A percentile compares a stretch with the other conserved stretches of the same genome.
These are phyloP conservation scores for Rhaphigaster nebulosa DNA, from an alignment of 2,888 invertebrate species.

Conservation along the genomic window DNA sequence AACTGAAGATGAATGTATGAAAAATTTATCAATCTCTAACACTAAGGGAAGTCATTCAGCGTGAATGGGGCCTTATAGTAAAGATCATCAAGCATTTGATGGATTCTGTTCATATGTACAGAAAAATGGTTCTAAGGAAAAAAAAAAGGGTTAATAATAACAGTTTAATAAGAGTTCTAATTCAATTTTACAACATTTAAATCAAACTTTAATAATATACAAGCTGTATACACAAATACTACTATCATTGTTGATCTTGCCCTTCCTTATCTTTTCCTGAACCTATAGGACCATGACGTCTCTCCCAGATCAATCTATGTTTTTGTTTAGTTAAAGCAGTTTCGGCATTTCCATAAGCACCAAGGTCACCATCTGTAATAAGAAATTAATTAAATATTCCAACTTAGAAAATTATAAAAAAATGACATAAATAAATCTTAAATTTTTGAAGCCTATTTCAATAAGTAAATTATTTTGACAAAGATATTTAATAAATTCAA, in stretches of 20 bases:
- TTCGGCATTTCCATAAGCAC: constrained; percentile 79
- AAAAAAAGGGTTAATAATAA: neutral
- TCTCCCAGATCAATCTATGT: constrained; percentile 97
- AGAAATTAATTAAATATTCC: neutral
- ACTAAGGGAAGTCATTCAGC: too few species aligned
- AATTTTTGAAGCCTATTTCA: neutral
- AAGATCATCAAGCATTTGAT: too few species aligned
- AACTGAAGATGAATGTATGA: too few species aligned
- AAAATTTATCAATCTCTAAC: too few species aligned
- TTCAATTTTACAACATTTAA: constrained; percentile 18
- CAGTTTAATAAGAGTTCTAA: constrained; percentile 38
- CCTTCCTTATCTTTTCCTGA: constrained; percentile 69
- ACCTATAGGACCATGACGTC: constrained; percentile 87
- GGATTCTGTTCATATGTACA: too few species aligned
- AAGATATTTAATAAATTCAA: too few species aligned
- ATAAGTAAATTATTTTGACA: too few species aligned
- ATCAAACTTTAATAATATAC: neutral
- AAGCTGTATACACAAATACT: neutral
- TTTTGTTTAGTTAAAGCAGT: constrained; percentile 97
- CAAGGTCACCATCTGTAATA: constrained; percentile 90
- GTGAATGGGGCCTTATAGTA: too few species aligned
- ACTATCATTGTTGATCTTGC: neutral
- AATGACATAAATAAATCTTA: neutral
- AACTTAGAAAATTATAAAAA: neutral
- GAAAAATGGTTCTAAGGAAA: neutral